These are phyloP conservation scores for Parazoanthus atlanticus DNA, from an alignment of 92 coral and sea anemone genomes.

Conservation along the genomic window DNA sequence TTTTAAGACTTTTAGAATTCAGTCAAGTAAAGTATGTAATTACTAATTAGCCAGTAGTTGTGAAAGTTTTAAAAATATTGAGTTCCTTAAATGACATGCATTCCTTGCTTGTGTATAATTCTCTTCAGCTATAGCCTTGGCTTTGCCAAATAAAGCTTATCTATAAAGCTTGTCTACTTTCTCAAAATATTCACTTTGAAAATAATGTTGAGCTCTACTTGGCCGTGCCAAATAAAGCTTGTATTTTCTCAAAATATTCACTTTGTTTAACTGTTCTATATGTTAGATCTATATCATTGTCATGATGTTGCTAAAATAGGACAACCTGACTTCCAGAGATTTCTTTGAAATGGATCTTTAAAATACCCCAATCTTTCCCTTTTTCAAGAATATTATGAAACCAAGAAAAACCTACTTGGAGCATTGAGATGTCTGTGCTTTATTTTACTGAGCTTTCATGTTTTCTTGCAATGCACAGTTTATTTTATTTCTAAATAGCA, in stretches of 20 bases:
- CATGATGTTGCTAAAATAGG: neutral
- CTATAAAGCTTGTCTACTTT: too few relatives aligned
- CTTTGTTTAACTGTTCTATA: neutral
- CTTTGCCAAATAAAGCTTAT: neutral
- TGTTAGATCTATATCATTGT: neutral
- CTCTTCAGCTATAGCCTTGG: neutral
- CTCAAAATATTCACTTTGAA: neutral
- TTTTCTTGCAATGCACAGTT: neutral
- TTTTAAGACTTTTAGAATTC: neutral
- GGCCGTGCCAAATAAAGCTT: slow-evolving; percentile 8
- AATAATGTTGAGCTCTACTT: neutral
- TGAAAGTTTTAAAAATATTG: neutral
- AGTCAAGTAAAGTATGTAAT: neutral
- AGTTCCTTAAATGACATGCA: slow-evolving; percentile 15
- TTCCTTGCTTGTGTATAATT: slow-evolving; percentile 11
- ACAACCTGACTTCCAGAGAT: slow-evolving; percentile 2
- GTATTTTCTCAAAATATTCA: neutral
- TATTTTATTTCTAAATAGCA: neutral
- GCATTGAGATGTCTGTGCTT: neutral
- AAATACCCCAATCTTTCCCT: neutral
- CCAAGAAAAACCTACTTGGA: neutral
- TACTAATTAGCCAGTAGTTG: slow-evolving; percentile 2
- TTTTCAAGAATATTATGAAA: neutral
- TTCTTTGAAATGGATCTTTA: slow-evolving; percentile 10
- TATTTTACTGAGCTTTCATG: neutral